These are phyloP conservation scores for Heliconius charithonia DNA, from an alignment of 2,888 invertebrate species.

Conservation along the genomic window DNA sequence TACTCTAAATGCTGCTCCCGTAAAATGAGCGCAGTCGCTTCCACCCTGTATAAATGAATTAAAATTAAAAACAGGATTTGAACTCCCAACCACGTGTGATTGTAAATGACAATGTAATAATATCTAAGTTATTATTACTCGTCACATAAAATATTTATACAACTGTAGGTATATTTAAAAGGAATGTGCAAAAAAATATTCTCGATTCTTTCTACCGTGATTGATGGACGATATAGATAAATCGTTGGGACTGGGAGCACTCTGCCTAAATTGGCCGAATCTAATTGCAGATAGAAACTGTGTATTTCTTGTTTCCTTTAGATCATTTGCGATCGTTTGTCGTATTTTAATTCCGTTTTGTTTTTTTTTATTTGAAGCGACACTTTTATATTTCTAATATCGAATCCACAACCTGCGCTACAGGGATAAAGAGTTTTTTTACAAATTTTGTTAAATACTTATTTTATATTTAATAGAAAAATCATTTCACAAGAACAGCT, in stretches of 20 bases:
- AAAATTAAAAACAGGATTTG: too few species aligned
- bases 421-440: too few species aligned
- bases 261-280: constrained; percentile 66
- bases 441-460: too few species aligned
- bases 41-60: too few species aligned
- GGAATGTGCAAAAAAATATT: constrained; percentile 11
- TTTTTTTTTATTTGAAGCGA: too few species aligned
- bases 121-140: neutral
- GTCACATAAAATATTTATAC: neutral
- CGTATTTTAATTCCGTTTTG: neutral
- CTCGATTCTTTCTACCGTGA: constrained; percentile 49
- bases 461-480: too few species aligned
- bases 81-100: neutral
- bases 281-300: constrained; percentile 58
- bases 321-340: neutral
- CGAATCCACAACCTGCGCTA: too few species aligned
- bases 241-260: constrained; percentile 61
- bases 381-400: too few species aligned
- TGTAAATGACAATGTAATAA: neutral
- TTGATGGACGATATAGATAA: constrained; percentile 71
- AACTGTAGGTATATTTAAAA: neutral
- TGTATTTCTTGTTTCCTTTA: constrained; percentile 57
- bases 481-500: too few species aligned
- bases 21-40: too few species aligned
- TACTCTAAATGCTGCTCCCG: too few species aligned